phyloP scores from a whole-genome alignment of 2,113 vertebrate species.

The Podarcis cretensis region DNA sequence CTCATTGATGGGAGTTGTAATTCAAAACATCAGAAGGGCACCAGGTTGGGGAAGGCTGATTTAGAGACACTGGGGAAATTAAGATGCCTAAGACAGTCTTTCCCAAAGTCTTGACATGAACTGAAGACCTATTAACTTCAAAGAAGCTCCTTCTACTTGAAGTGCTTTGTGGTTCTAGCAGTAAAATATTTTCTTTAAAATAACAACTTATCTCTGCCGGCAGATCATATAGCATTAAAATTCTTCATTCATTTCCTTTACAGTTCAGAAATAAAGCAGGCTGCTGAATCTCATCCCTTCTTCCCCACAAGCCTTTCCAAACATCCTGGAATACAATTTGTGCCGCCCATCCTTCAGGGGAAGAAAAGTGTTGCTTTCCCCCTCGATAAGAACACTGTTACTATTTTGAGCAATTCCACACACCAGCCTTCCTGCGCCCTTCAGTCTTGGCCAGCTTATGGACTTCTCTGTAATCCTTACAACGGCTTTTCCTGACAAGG shows the following conservation, averaged over 20 bases:
- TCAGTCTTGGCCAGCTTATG: constrained; percentile 44
- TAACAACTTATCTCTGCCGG: not conserved
- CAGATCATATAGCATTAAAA: not conserved
- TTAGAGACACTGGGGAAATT: constrained; percentile 19
- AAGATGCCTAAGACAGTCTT: not conserved
- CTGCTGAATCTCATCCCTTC: not conserved
- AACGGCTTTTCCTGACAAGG: constrained; percentile 45
- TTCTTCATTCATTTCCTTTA: constrained; percentile 1
- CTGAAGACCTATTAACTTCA: not conserved
- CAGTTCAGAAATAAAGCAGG: constrained; percentile 19
- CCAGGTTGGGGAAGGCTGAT: no score
- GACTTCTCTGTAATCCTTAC: constrained; percentile 32
- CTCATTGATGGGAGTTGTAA: no score
- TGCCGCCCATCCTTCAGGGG: constrained; percentile 11
- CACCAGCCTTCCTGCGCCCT: constrained; percentile 34
- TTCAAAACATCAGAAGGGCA: no score
- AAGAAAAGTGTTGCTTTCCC: constrained; percentile 33
- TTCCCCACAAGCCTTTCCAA: not conserved
- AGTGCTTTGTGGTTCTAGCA: constrained; percentile 1
- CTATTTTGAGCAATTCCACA: constrained; percentile 30
- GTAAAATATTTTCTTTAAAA: not conserved
- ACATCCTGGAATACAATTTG: constrained; percentile 27
- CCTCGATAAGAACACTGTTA: constrained; percentile 13
- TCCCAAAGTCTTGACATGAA: not conserved
- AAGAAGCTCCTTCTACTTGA: not conserved